Conservation (phyloP, 2,113 vertebrate genomes). For the Dendrocopos noguchii region DNA sequence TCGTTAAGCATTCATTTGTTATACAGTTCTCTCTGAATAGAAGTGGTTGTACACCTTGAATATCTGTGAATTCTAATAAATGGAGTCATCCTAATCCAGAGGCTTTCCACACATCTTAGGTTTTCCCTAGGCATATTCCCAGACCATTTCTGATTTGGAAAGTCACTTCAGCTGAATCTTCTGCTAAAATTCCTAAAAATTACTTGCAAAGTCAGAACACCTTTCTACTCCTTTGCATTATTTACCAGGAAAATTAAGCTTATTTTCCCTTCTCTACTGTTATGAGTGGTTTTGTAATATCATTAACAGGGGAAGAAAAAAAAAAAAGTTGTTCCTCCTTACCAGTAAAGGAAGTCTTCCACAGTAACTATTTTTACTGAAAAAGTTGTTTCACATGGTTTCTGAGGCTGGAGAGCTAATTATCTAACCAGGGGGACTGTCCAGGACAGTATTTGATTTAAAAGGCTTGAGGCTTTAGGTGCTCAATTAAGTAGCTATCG, state of each 20-base stretch:
- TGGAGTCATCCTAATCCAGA: conserved; percentile 48
- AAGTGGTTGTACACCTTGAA: conserved; percentile 46
- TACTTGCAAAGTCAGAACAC: conserved; percentile 39
- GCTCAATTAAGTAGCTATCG: conserved; percentile 97
- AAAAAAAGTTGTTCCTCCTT: conserved; percentile 62
- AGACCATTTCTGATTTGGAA: conserved; percentile 35
- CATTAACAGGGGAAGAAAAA: neutral
- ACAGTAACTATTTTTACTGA: conserved; percentile 73
- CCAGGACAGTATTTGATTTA: conserved; percentile 96
- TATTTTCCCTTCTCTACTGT: neutral
- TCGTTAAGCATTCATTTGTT: conserved; percentile 65
- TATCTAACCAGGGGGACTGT: conserved; percentile 89
- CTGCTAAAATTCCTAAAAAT: conserved; percentile 51
- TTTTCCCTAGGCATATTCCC: conserved; percentile 36
- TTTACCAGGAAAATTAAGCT: conserved; percentile 35
- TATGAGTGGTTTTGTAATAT: neutral
- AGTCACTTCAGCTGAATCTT: conserved; percentile 40
- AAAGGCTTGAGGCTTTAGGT: conserved; percentile 94
- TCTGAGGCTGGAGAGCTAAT: conserved; percentile 86
- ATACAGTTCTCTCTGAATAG: conserved; percentile 57
- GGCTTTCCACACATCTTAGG: conserved; percentile 44
- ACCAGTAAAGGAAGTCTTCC: conserved; percentile 59
- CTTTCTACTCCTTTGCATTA: neutral
- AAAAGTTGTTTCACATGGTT: conserved; percentile 77
- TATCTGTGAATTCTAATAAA: conserved; percentile 60